Base-by-base conservation (phyloP, 2,888 invertebrate species). In the Agriopis aurantiaria region DNA sequence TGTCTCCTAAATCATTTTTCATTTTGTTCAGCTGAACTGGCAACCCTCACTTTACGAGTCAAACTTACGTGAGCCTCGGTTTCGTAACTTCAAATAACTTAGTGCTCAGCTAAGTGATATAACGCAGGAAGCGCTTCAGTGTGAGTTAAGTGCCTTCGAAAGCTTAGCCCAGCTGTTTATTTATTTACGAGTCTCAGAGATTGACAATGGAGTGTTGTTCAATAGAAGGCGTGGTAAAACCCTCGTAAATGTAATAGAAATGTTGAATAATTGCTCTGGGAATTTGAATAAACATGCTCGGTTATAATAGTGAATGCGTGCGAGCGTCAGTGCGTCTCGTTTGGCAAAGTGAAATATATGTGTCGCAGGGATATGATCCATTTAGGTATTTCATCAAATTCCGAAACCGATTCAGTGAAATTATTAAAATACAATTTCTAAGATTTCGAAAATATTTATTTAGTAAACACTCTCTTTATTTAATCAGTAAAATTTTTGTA, bases 11-110 rank as follows among this genome's bases (percentile, higher is more conserved):
- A 43, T 0, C 8, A 43, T 1, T 43, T 43, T 43, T 10, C 3
- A 9, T 9, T 43, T 43, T 43, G 8, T 10, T 43, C 3, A 43
- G 9, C 43, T 43, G 9, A 6, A 43, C 11, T 58, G 65, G 4
- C 65, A 69, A 23, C 69, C 69, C 60, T 69, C n/a, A 56, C 33
- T 58, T 48, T 9, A 45, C 43, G 33, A 51, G 43, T 40, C 40
- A 49, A 58, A 55, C 56, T 62, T 17, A 45, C 45, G 56, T 17
- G 58, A 69, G 59, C 14, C 46, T 45, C 11, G 8, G 58, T 69
- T 57, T 58, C 57, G 69, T 69, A 69, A 69, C 62, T 10, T 64
- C 23, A 62, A 65, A 69, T 58, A 62, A 57, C 61, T 69, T 56
- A 65, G 69, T 56, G 60, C 46, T 62, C 23, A 23, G 33, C 53